Evolutionary conservation across 2,797 vertebrate genomes (phyloP).

Genomic region (Coregonus sp.): DNA sequence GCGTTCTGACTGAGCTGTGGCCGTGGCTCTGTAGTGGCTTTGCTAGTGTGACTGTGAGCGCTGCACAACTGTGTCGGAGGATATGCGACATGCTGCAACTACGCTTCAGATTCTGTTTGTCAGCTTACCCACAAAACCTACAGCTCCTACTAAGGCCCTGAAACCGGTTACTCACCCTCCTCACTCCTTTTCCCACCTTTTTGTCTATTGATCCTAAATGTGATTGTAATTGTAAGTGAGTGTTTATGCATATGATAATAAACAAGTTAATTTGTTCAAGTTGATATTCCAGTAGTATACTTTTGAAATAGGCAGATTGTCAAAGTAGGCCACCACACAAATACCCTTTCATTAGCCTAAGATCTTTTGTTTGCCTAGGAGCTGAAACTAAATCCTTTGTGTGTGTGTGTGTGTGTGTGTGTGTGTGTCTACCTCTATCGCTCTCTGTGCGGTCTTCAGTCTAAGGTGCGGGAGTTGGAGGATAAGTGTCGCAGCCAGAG

Average conservation of each 20-base stretch:
- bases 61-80: conserved; percentile 21
- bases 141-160: conserved; percentile 1
- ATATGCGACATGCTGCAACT: conserved; percentile 17
- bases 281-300: not conserved
- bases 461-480: conserved; percentile 93
- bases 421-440: conserved; percentile 9
- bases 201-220: not conserved
- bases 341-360: not conserved
- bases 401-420: not conserved
- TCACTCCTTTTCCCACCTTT: conserved; percentile 7
- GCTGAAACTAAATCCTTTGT: no score
- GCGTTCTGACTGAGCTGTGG: conserved; percentile 25
- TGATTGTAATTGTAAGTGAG: not conserved
- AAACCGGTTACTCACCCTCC: not conserved
- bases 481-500: conserved; percentile 94
- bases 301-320: not conserved
- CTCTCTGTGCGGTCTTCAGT: conserved; percentile 64
- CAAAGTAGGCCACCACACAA: not conserved
- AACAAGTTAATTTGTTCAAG: not conserved
- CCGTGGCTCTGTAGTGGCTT: conserved; percentile 18
- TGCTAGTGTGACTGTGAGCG: conserved; percentile 13
- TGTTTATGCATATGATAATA: not conserved
- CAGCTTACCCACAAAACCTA: conserved; percentile 15
- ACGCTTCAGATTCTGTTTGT: conserved; percentile 15
- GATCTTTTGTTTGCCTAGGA: not conserved